Base-by-base conservation (phyloP, 2,113 vertebrate species). In the Odobenus rosmarus region DNA sequence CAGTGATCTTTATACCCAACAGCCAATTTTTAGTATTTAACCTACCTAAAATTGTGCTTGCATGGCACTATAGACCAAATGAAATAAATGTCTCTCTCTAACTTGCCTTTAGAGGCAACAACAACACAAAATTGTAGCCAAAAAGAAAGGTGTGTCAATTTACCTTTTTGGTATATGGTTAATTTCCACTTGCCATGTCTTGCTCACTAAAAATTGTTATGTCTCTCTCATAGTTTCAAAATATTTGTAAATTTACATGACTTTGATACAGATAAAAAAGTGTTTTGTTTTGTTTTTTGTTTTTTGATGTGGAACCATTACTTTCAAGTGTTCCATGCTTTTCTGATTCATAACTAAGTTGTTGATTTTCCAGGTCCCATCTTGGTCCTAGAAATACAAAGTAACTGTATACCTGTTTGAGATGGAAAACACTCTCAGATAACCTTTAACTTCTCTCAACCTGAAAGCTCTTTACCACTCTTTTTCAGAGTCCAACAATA, bases 351-450 rank as follows among this genome's bases (percentile, higher is more conserved):
- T 24, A 28, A 90, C 18, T 57, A 69, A 31, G 18, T 7, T 85
- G 55, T 19, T 83, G 36, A 89, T 79, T 88, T 96, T 96, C 88
- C 42, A 49, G 39, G 67, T 26, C 77, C 83, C 31, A 67, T 69
- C 49, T 89, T 46, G 11, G 51, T 93, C 59, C 80, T 83, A 95
- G 46, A 57, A 72, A 92, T n/a, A 93, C 3, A n/a, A 28, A 85
- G 83, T 92, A 89, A 96, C 0, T 72, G 4, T 46, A 95, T 31
- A 91, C 16, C 80, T 46, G 39, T 57, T 87, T 93, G 64, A 91
- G 64, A 96, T 74, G 71, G 88, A 96, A 97, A 94, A 97, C 28
- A 77, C 62, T 74, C 88, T 77, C 28, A 64, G 33, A 64, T 79
- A 85, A 92, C 33, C 71, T 90, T 93, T 64, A 79, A 55, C 71